A percentile compares a stretch with the other conserved stretches of the same genome.
These are phyloP conservation scores for Heliconius cydno DNA, from an alignment of 2,888 invertebrate genomes.

Conservation along the genomic window DNA sequence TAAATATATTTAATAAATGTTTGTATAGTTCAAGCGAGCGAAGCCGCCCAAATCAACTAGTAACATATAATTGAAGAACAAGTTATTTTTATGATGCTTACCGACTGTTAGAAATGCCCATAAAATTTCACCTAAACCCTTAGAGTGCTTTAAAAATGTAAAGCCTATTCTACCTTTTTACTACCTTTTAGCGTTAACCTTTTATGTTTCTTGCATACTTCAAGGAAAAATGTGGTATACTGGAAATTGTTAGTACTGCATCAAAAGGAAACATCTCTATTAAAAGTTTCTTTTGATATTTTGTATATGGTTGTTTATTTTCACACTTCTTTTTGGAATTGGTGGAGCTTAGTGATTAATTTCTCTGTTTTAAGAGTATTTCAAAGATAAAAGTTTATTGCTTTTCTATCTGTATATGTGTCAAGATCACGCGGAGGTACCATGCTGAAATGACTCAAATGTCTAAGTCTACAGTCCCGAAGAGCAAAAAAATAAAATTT, in stretches of 20 bases:
- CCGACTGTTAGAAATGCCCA: conserved; percentile 23
- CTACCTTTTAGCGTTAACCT: conserved; percentile 36
- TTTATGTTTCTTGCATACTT: conserved; percentile 30
- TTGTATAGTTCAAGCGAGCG: too few relatives aligned
- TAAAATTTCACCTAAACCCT: conserved; percentile 27
- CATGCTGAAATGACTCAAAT: too few relatives aligned
- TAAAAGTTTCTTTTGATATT: conserved; percentile 4
- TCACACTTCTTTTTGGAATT: background rate
- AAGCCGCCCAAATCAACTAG: too few relatives aligned
- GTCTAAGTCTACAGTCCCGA: too few relatives aligned
- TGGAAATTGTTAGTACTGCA: conserved; percentile 19
- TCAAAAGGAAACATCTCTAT: conserved; percentile 8
- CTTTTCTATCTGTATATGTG: too few relatives aligned
- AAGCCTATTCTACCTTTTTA: conserved; percentile 35
- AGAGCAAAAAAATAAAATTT: too few relatives aligned
- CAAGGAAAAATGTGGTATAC: conserved; percentile 21
- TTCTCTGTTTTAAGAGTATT: background rate
- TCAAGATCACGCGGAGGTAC: too few relatives aligned
- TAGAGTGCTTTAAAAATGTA: conserved; percentile 33
- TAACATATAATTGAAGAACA: background rate
- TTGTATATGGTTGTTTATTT: conserved; percentile 2
- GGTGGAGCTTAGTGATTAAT: background rate
- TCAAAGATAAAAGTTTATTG: too few relatives aligned
- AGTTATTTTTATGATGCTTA: conserved; percentile 25
- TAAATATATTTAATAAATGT: too few relatives aligned